Percentiles rank a stretch among this genome's conserved stretches.
phyloP scores from a whole-genome alignment of 2,113 vertebrate species.

The Coregonus clupeaformis region DNA sequence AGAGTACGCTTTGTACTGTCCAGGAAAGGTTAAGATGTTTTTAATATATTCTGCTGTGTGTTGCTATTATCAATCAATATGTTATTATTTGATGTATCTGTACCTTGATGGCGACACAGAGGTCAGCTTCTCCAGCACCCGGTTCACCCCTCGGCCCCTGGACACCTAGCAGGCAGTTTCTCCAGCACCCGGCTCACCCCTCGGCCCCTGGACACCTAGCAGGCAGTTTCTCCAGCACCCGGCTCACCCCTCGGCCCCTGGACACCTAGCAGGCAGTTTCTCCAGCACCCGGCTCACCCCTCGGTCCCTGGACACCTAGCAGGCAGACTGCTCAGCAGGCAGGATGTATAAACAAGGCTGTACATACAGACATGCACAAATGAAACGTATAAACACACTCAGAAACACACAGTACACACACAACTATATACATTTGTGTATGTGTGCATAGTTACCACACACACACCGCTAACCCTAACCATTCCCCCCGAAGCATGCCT shows the following conservation, averaged over 20 bases:
- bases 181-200: conserved; percentile 63
- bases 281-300: conserved; percentile 63
- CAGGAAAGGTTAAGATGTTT: too few species aligned
- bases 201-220: conserved; percentile 61
- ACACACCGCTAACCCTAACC: background rate
- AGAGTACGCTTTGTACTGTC: too few species aligned
- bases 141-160: conserved; percentile 57
- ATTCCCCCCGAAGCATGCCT: too few species aligned
- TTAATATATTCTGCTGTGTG: too few species aligned
- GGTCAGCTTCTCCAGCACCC: conserved; percentile 68
- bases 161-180: conserved; percentile 70
- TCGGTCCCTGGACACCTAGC: conserved; percentile 61
- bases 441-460: background rate
- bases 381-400: too few species aligned
- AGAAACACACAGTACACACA: too few species aligned
- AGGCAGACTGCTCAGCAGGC: conserved; percentile 73
- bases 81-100: background rate
- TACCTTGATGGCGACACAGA: conserved; percentile 77
- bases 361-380: background rate
- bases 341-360: conserved; percentile 33
- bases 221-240: conserved; percentile 70
- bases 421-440: too few species aligned
- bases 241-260: conserved; percentile 57
- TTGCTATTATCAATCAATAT: too few species aligned
- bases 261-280: conserved; percentile 69